Percentiles rank a stretch among this genome's conserved stretches.
phyloP scores from a whole-genome alignment of 1,140 invertebrate genomes.

The Drosophila eugracilis region DNA sequence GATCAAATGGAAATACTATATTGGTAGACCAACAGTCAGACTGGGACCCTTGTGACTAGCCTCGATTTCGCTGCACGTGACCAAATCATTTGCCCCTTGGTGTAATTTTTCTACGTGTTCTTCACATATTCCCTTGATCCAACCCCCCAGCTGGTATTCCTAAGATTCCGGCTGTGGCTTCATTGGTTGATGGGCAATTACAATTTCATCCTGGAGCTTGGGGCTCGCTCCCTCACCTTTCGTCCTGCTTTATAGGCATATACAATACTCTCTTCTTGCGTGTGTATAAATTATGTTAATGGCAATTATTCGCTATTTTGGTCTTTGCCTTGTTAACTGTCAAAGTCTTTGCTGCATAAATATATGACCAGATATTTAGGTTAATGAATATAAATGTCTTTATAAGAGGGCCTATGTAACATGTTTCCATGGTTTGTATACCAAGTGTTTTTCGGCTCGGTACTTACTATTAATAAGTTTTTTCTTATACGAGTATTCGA shows the following conservation, averaged over 20 bases:
- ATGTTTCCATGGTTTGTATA: not conserved
- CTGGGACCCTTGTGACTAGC: conserved; percentile 13
- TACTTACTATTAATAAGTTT: no score
- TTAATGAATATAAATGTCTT: conserved; percentile 73
- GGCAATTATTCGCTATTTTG: conserved; percentile 53
- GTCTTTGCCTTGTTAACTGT: conserved; percentile 45
- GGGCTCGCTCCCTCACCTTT: conserved; percentile 27
- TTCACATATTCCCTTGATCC: conserved; percentile 21
- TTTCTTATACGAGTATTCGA: no score
- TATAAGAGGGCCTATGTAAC: conserved; percentile 10
- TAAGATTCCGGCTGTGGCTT: conserved; percentile 32
- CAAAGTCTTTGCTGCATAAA: conserved; percentile 19
- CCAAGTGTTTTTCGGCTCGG: not conserved
- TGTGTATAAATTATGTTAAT: conserved; percentile 77
- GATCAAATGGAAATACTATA: conserved; percentile 63
- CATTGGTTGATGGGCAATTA: conserved; percentile 60
- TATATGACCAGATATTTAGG: conserved; percentile 37
- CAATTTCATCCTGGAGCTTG: conserved; percentile 16
- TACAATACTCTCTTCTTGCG: conserved; percentile 9
- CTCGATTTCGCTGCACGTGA: conserved; percentile 69
- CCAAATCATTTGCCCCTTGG: conserved; percentile 57
- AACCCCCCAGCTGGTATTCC: conserved; percentile 32
- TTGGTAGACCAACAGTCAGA: conserved; percentile 51
- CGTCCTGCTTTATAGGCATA: conserved; percentile 26
- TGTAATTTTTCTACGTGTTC: conserved; percentile 30